A percentile compares a stretch with the other conserved stretches of the same genome.
phyloP scores from a whole-genome alignment of 2,888 invertebrate species.

The Tenthredo livida region DNA sequence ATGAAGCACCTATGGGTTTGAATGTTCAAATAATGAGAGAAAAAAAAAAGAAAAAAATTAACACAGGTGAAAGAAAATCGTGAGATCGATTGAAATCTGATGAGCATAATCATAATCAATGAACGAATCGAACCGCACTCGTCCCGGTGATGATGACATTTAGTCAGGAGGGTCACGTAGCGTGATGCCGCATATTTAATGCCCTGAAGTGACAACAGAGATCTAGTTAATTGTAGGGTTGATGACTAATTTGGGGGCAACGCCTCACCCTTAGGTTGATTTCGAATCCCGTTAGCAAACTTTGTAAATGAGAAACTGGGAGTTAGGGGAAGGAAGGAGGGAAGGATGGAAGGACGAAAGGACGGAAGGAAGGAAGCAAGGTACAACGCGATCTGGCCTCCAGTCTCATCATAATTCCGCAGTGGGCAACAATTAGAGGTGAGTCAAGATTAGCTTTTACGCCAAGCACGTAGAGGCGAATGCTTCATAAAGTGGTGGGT shows the following conservation, averaged over 20 bases:
- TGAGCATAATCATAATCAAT: not conserved
- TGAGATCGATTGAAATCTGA: not conserved
- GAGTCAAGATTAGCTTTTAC: slow-evolving; percentile 63
- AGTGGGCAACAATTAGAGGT: slow-evolving; percentile 70
- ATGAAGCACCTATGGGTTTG: no score
- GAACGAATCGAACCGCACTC: not conserved
- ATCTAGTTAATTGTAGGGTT: slow-evolving; percentile 37
- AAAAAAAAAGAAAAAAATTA: no score
- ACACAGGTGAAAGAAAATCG: not conserved
- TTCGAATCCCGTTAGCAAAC: slow-evolving; percentile 18
- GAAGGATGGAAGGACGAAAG: not conserved
- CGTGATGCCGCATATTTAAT: slow-evolving; percentile 34
- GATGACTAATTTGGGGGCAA: slow-evolving; percentile 31
- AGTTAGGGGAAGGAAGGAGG: not conserved
- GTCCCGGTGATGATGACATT: not conserved
- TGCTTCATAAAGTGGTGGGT: slow-evolving; percentile 69
- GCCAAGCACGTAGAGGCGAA: slow-evolving; percentile 67
- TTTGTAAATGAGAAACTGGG: slow-evolving; percentile 20
- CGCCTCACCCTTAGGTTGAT: not conserved
- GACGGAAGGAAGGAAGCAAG: not conserved
- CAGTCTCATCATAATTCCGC: slow-evolving; percentile 66
- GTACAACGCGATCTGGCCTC: slow-evolving; percentile 1
- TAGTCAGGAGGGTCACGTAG: not conserved
- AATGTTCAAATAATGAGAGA: not conserved
- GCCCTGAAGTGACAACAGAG: slow-evolving; percentile 11